phyloP scores from a whole-genome alignment of 1,140 invertebrate genomes.

The Colletes latitarsis region DNA sequence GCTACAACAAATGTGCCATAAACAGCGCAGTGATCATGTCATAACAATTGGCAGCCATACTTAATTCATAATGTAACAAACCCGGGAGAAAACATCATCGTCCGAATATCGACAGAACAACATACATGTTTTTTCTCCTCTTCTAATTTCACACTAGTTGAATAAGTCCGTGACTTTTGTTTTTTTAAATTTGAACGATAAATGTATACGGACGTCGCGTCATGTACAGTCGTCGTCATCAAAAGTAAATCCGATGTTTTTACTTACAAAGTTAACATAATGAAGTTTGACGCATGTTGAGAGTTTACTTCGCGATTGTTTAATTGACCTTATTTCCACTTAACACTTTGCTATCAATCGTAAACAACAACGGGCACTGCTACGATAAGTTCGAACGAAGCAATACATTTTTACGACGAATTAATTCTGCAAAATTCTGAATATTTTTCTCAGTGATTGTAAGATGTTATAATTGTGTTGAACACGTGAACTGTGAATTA shows the following conservation, averaged over 20 bases:
- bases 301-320: constrained; percentile 31
- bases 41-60: constrained; percentile 44
- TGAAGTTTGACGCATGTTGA: constrained; percentile 16
- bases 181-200: not conserved
- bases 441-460: constrained; percentile 6
- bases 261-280: constrained; percentile 1
- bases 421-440: not conserved
- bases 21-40: constrained; percentile 54
- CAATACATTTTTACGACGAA: not conserved
- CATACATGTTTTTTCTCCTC: not conserved
- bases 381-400: not conserved
- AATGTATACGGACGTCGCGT: not conserved
- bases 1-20: constrained; percentile 26
- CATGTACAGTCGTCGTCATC: not conserved
- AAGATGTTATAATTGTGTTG: not conserved
- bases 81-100: constrained; percentile 13
- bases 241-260: not conserved
- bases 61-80: constrained; percentile 32
- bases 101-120: constrained; percentile 6
- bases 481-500: constrained; percentile 19
- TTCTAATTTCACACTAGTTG: not conserved
- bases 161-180: constrained; percentile 8
- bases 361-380: not conserved
- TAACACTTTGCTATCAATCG: constrained; percentile 9
- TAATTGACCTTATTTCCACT: constrained; percentile 44